Base-by-base conservation (phyloP, 2,797 vertebrate species). In the Potorous gilbertii region DNA sequence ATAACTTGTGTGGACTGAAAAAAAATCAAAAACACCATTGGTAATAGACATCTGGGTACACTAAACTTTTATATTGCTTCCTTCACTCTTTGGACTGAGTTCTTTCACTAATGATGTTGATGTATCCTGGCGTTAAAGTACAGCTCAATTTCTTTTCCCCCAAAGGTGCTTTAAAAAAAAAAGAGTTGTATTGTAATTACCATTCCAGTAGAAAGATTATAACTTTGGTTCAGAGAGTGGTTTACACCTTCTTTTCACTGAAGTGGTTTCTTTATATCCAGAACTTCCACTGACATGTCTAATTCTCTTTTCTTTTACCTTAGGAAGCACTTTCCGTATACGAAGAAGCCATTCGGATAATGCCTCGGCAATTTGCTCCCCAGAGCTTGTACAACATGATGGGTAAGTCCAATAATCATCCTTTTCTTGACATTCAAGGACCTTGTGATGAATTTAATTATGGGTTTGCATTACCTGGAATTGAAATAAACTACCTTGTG, bases 311-410 rank as follows among this genome's bases (percentile, higher is more conserved):
- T 98, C 93, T 96, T 16, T 96, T 55, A 98, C 98, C 98, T 97
- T 98, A 99, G 99, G 99, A 99, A 98, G 99, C 99, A 94, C 99
- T 99, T 96, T 98, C 97, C 0, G 99, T 99, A 96, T 99, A 99
- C 98, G 99, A 99, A 98, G 99, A 99, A 99, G 99, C 99, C 96
- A 99, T 99, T 98, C 99, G 99, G 98, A 99, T 99, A 99, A 99
- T 99, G 99, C 99, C 99, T 59, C 99, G 99, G 96, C 99, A 99
- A 95, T 99, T 99, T 99, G 99, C 99, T 96, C 99, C 99, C n/a
- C 99, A 99, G 98, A 99, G 99, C 97, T 99, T 99, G 95, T 99
- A 99, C 98, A 99, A 99, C 98, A 99, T 99, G 99, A 99, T 99
- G 99, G 99, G 99, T 99, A 98, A 99, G 99, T 98, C 54, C 87